A percentile compares a stretch with the other conserved stretches of the same genome.
These are phyloP conservation scores for Enchytraeus crypticus DNA, from an alignment of 2,888 invertebrate species.

Conservation along the genomic window DNA sequence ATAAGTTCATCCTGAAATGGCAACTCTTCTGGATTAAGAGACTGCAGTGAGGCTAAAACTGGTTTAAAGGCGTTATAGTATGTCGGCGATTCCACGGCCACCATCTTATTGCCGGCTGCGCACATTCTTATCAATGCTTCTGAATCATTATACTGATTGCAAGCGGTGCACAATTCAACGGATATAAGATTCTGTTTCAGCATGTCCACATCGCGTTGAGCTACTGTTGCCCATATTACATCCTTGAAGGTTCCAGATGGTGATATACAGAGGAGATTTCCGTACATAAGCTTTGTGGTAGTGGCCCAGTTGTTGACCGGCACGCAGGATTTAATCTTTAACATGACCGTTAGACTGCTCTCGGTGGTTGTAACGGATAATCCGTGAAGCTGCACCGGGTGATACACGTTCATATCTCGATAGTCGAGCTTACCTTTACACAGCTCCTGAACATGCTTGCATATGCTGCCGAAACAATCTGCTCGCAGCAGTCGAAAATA, in stretches of 20 bases:
- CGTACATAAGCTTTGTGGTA: constrained; percentile 18
- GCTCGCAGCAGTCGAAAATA: constrained; percentile 20
- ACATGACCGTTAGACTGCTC: constrained; percentile 8
- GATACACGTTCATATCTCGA: constrained; percentile 22
- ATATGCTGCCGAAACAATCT: constrained; percentile 18
- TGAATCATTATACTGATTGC: constrained; percentile 6
- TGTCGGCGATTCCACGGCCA: constrained; percentile 65
- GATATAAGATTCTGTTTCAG: constrained; percentile 7
- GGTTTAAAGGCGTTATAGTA: constrained; percentile 71
- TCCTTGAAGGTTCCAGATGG: constrained; percentile 16
- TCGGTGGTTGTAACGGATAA: constrained; percentile 1
- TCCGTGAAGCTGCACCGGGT: constrained; percentile 4
- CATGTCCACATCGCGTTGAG: constrained; percentile 13
- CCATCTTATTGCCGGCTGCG: not conserved
- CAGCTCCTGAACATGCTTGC: constrained; percentile 6
- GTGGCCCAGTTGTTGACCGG: constrained; percentile 14
- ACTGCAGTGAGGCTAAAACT: constrained; percentile 61
- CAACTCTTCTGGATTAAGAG: constrained; percentile 54
- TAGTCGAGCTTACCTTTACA: constrained; percentile 14
- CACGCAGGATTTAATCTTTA: constrained; percentile 10
- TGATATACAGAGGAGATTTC: constrained; percentile 23
- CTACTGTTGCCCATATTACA: constrained; percentile 22
- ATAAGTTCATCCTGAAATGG: constrained; percentile 65
- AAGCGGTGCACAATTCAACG: constrained; percentile 17
- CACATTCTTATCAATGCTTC: constrained; percentile 6